These are phyloP conservation scores for Oplegnathus fasciatus DNA, from an alignment of 2,113 vertebrate genomes.

Conservation along the genomic window DNA sequence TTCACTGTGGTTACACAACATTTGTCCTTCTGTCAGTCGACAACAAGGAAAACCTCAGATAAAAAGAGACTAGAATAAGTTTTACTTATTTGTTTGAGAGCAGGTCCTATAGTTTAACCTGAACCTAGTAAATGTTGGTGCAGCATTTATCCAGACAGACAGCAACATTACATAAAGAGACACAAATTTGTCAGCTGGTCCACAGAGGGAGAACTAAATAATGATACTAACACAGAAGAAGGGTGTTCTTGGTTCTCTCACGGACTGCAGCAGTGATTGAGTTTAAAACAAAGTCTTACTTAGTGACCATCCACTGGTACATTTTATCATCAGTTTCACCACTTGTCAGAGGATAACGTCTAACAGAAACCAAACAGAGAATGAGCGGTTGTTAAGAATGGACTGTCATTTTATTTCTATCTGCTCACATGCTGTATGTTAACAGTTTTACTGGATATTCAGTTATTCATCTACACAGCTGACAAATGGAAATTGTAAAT, in stretches of 20 bases:
- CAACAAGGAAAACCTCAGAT: not conserved
- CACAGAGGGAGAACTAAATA: not conserved
- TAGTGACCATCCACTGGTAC: not conserved
- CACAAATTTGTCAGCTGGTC: not conserved
- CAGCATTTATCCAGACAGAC: not conserved
- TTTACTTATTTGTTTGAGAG: too few species aligned
- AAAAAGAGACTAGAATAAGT: not conserved
- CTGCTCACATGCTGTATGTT: not conserved
- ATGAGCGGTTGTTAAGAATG: too few species aligned
- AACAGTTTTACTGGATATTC: not conserved
- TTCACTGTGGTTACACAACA: slow-evolving; percentile 59
- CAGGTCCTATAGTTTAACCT: not conserved
- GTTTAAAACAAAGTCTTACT: too few species aligned
- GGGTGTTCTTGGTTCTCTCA: not conserved
- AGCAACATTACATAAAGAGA: too few species aligned
- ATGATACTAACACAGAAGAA: not conserved
- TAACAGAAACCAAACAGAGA: too few species aligned
- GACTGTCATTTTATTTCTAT: too few species aligned
- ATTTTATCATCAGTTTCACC: not conserved
- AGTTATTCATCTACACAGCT: not conserved
- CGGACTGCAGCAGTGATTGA: too few species aligned
- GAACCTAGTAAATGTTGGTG: not conserved
- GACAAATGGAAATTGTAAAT: too few species aligned
- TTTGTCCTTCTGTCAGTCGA: not conserved
- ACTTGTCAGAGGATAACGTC: not conserved